A percentile compares a stretch with the other conserved stretches of the same genome.
Evolutionary conservation across 2,797 vertebrate species (phyloP).

Genomic region (Phalloptychus januarius): DNA sequence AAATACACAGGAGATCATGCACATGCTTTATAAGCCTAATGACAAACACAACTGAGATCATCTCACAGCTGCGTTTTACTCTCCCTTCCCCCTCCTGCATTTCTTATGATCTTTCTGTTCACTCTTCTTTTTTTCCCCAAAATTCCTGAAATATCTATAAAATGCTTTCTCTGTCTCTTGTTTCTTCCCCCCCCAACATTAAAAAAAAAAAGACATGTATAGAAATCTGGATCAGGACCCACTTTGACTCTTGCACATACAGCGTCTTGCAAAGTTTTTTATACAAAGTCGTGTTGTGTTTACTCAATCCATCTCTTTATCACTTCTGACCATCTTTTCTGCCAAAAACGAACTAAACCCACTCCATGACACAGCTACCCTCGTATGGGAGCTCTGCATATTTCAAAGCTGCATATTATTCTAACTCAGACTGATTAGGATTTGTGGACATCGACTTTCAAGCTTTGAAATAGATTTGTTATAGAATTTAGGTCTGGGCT

Average conservation of each 20-base stretch:
- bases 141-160: conserved; percentile 58
- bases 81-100: conserved; percentile 22
- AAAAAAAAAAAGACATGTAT: conserved; percentile 41
- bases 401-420: neutral
- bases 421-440: neutral
- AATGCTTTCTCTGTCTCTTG: conserved; percentile 23
- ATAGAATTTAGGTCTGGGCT: neutral
- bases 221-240: neutral
- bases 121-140: conserved; percentile 17
- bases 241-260: neutral
- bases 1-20: conserved; percentile 48
- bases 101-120: conserved; percentile 35
- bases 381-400: neutral
- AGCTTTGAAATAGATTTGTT: neutral
- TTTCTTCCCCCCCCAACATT: conserved; percentile 37
- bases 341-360: neutral
- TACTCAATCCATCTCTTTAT: neutral
- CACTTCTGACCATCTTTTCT: neutral
- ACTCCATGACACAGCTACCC: neutral
- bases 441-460: neutral
- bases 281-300: neutral
- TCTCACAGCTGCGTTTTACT: conserved; percentile 60
- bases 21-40: conserved; percentile 29
- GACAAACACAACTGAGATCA: conserved; percentile 48
- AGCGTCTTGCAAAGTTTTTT: conserved; percentile 19